These are phyloP conservation scores for Stegostoma tigrinum DNA, from an alignment of 2,113 vertebrate species.

Conservation along the genomic window DNA sequence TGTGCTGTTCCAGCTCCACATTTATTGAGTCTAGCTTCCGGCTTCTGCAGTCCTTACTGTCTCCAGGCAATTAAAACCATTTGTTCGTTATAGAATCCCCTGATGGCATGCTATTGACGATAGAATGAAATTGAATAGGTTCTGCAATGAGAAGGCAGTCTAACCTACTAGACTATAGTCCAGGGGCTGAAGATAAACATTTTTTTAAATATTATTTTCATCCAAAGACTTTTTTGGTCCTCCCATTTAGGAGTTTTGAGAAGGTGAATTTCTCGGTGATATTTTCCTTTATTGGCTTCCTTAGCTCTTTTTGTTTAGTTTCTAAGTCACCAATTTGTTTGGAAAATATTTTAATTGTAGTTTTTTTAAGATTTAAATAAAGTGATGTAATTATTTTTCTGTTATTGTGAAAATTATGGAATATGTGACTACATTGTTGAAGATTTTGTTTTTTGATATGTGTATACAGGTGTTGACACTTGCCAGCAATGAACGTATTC, in stretches of 20 bases:
- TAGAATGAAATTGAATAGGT: background rate
- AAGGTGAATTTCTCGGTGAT: background rate
- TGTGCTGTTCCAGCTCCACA: too few species aligned
- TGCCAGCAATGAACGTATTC: constrained; percentile 47
- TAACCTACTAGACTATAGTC: background rate
- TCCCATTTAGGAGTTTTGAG: background rate
- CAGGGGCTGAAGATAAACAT: background rate
- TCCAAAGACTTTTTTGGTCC: background rate
- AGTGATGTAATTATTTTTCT: background rate
- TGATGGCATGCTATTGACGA: background rate
- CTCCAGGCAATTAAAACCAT: background rate
- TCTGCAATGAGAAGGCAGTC: background rate
- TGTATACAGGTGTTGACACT: constrained; percentile 48
- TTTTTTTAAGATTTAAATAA: background rate
- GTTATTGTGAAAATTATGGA: background rate
- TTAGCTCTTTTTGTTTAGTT: background rate
- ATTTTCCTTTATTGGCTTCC: background rate
- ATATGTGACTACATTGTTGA: background rate
- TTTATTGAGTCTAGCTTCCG: too few species aligned
- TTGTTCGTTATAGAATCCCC: background rate
- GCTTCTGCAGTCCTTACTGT: background rate
- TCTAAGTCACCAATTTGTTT: background rate
- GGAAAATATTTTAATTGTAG: background rate
- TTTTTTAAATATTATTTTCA: background rate
- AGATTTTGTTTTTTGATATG: background rate